Percentiles rank a stretch among this genome's conserved stretches.
Conservation (phyloP, 1,140 invertebrate species). For the Lamellibrachia luymesi region DNA sequence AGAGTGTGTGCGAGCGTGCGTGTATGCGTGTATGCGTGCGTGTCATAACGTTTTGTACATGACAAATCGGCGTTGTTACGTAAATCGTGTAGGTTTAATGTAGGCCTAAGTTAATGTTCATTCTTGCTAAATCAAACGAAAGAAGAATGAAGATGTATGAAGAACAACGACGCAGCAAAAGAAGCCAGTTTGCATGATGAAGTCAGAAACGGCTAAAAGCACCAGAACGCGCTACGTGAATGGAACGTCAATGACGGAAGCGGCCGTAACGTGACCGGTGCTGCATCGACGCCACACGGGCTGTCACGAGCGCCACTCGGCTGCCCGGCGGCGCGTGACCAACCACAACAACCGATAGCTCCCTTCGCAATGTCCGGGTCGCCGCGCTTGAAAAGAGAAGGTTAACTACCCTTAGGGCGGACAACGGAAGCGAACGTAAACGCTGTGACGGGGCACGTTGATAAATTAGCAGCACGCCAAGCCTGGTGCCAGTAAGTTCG, state of each 20-base stretch:
- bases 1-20: neutral
- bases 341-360: neutral
- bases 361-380: neutral
- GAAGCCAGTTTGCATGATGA: neutral
- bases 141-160: too few species aligned
- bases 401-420: neutral
- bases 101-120: too few species aligned
- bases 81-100: too few species aligned
- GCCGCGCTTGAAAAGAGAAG: neutral
- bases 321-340: neutral
- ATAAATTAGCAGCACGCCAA: constrained; percentile 4
- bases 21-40: neutral
- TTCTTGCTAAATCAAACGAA: too few species aligned
- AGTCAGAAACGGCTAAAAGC: neutral
- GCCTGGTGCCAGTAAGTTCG: neutral
- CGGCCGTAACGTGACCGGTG: neutral
- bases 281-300: neutral
- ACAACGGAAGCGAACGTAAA: constrained; percentile 4
- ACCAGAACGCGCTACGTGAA: neutral
- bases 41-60: neutral
- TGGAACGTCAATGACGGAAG: neutral
- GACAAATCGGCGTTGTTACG: too few species aligned
- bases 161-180: too few species aligned
- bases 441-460: neutral
- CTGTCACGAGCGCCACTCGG: neutral